These are phyloP conservation scores for Istiophorus platypterus DNA, from an alignment of 2,113 vertebrate species.

Conservation along the genomic window DNA sequence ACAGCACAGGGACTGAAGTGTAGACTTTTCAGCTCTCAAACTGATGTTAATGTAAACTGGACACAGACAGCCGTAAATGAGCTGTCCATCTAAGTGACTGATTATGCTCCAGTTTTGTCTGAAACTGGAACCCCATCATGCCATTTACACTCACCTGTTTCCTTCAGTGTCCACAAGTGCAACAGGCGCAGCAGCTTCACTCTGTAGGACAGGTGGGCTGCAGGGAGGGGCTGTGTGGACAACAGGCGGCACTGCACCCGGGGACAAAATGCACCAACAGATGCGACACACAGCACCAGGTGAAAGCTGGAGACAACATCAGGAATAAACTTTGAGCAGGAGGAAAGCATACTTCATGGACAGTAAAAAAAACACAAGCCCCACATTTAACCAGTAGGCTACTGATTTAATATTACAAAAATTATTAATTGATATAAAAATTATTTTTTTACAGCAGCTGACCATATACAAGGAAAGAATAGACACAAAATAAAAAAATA, in stretches of 20 bases:
- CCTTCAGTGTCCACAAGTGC: conserved; percentile 89
- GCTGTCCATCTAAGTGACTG: not conserved
- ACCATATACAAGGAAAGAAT: not conserved
- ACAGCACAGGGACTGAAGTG: too few relatives aligned
- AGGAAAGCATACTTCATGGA: too few relatives aligned
- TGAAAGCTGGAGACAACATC: not conserved
- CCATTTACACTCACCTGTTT: conserved; percentile 84
- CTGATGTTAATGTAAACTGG: not conserved
- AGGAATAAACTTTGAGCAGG: not conserved
- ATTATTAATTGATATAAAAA: not conserved
- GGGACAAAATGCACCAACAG: not conserved
- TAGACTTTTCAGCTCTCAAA: not conserved
- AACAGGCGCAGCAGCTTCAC: conserved; percentile 89
- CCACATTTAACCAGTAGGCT: too few relatives aligned
- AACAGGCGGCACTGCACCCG: conserved; percentile 52
- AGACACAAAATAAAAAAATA: not conserved
- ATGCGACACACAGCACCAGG: not conserved
- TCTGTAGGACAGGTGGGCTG: conserved; percentile 85
- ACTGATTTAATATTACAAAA: not conserved
- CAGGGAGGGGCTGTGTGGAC: conserved; percentile 70
- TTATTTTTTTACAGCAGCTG: too few relatives aligned
- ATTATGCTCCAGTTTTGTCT: conserved; percentile 5
- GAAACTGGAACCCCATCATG: not conserved
- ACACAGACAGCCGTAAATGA: conserved; percentile 2
- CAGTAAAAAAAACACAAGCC: too few relatives aligned